Evolutionary conservation across 2,113 vertebrate genomes (phyloP).

Genomic region (Hyla sarda): DNA sequence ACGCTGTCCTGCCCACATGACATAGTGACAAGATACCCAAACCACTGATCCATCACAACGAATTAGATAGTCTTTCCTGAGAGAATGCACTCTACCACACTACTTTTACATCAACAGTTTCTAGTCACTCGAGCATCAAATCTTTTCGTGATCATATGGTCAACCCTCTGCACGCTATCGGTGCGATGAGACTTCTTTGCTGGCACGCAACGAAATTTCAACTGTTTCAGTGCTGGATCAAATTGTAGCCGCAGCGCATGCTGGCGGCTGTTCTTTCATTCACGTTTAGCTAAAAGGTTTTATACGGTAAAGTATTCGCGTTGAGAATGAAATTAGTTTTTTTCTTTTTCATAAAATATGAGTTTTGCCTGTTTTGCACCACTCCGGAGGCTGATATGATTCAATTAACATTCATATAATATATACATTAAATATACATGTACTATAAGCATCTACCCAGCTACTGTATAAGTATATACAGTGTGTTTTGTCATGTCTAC

Average conservation of each 20-base stretch:
- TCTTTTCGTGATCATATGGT: conserved; percentile 51
- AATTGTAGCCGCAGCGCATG: neutral
- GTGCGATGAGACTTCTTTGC: neutral
- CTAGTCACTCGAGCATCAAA: conserved; percentile 60
- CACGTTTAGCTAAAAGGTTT: neutral
- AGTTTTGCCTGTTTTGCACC: neutral
- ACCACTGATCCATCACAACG: conserved; percentile 39
- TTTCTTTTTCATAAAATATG: neutral
- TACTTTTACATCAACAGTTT: conserved; percentile 42
- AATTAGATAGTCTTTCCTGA: conserved; percentile 54
- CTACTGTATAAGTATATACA: neutral
- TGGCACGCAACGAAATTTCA: conserved; percentile 42
- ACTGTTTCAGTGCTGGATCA: conserved; percentile 42
- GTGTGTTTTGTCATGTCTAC: neutral
- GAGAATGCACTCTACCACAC: conserved; percentile 49
- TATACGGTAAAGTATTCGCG: neutral
- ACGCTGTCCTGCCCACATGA: conserved; percentile 6
- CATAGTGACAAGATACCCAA: conserved; percentile 38
- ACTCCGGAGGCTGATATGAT: neutral
- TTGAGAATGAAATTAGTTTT: neutral
- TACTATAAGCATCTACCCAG: neutral
- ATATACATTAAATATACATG: neutral
- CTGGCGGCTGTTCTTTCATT: neutral
- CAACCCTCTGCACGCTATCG: conserved; percentile 62
- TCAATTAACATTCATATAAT: neutral